Percentiles rank a stretch among this genome's conserved stretches.
phyloP scores from a whole-genome alignment of 2,888 invertebrate species.

The Ectropis crepuscularia region DNA sequence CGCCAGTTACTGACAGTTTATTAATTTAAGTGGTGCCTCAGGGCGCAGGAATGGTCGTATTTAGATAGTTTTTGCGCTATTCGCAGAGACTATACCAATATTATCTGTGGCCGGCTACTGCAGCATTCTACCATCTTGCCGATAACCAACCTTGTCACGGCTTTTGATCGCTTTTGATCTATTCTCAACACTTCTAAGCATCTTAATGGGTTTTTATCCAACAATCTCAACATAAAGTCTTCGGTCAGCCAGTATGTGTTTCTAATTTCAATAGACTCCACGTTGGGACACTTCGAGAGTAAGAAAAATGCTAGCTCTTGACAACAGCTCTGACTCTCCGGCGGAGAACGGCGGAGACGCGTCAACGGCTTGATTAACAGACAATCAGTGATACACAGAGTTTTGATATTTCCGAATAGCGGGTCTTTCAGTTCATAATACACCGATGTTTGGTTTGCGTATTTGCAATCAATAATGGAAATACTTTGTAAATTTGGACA shows the following conservation, averaged over 20 bases:
- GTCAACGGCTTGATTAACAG: too few species aligned
- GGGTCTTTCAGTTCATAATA: slow-evolving; percentile 81
- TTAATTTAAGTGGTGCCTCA: too few species aligned
- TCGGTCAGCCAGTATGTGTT: slow-evolving; percentile 91
- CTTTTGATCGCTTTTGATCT: slow-evolving; percentile 85
- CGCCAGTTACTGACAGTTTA: too few species aligned
- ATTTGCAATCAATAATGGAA: slow-evolving; percentile 89
- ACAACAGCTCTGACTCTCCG: too few species aligned
- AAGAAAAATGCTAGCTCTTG: slow-evolving; percentile 78
- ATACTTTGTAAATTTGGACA: slow-evolving; percentile 88
- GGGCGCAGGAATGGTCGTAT: too few species aligned
- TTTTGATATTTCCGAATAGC: slow-evolving; percentile 88
- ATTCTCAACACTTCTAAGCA: slow-evolving; percentile 88
- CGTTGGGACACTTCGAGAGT: slow-evolving; percentile 86
- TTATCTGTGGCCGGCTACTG: too few species aligned
- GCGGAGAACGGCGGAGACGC: too few species aligned
- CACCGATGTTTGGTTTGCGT: slow-evolving; percentile 85
- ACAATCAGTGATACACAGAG: slow-evolving; percentile 32
- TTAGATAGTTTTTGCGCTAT: too few species aligned
- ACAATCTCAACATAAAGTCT: slow-evolving; percentile 85
- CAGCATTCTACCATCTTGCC: slow-evolving; percentile 71
- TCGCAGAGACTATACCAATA: too few species aligned
- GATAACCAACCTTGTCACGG: slow-evolving; percentile 87
- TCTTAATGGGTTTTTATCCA: slow-evolving; percentile 87
- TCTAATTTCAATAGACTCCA: slow-evolving; percentile 88